Evolutionary conservation across 2,888 invertebrate genomes (phyloP), one percentile per base, ranked within the genome.

Genomic region (Bruchidius siliquastri): DNA sequence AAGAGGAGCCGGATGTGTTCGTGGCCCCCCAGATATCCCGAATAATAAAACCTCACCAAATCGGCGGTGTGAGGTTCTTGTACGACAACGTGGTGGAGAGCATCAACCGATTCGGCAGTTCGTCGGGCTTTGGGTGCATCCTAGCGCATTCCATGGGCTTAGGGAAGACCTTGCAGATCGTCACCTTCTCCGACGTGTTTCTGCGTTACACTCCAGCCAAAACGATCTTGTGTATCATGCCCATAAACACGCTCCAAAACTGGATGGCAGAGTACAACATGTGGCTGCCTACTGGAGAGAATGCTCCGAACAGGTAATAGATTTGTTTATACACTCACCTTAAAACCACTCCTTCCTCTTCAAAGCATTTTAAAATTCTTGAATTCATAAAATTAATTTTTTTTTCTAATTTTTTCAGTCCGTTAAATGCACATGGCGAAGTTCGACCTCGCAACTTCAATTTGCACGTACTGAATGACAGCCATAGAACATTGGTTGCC

Each of bases 141-240:
- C 88, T 99, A 72, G 99, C 99, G 0, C 99, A 99, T 88, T 97
- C 97, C 69, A 99, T 99, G 99, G 99, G 99, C 0, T 90, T 99
- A 30, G 99, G 99, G n/a, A 99, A 99, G 88, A 99, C 99, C 0
- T 88, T 99, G 74, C 96, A 87, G 77, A 94, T 98, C 74, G 95
- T 98, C 73, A 95, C 96, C 78, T 99, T 99, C 88, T 95, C 95
- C 84, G 99, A 99, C 87, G 94, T 98, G 81, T 97, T 99, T 87
- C 90, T 99, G 80, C 89, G 97, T 72, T 94, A 96, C 85, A 98
- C 98, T 0, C 90, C 90, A 22, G 95, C 96, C 4, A 95, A 93
- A 85, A 95, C 94, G 20, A 96, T 98, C 0, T 88, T 99, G 67
- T 96, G 97, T 83, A 98, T 99, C 78, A 98, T 99, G 91, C 99